A percentile compares a stretch with the other conserved stretches of the same genome.
Evolutionary conservation across 1,140 invertebrate genomes (phyloP).

Genomic region (Temnothorax nylanderi): DNA sequence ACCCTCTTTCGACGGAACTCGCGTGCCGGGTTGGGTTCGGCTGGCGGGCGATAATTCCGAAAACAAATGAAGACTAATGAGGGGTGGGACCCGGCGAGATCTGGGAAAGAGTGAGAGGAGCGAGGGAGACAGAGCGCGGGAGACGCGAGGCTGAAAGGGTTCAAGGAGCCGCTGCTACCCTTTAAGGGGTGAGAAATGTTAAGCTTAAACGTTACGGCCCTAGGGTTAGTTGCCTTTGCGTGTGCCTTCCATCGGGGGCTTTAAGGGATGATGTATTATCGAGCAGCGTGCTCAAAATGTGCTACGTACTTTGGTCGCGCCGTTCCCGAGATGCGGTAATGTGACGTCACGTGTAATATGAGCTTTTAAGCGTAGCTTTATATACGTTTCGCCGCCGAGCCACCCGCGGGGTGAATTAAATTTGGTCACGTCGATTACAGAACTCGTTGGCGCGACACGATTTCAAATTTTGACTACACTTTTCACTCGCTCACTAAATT

Average conservation of each 20-base stretch:
- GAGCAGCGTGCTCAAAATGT: constrained; percentile 80
- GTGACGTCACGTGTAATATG: constrained; percentile 63
- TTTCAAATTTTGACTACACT: constrained; percentile 14
- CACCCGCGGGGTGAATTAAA: constrained; percentile 47
- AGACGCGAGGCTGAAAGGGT: constrained; percentile 79
- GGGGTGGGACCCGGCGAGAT: constrained; percentile 77
- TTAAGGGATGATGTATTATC: constrained; percentile 85
- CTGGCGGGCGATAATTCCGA: constrained; percentile 84
- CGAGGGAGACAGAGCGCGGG: constrained; percentile 72
- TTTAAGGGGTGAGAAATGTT: constrained; percentile 85
- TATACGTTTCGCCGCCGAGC: constrained; percentile 46
- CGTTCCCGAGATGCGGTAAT: constrained; percentile 69
- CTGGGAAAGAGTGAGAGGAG: constrained; percentile 73
- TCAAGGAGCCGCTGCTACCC: constrained; percentile 82
- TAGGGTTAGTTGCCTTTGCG: constrained; percentile 82
- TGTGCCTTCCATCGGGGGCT: constrained; percentile 74
- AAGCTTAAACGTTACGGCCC: constrained; percentile 84
- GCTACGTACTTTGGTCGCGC: constrained; percentile 73
- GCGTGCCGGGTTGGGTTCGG: constrained; percentile 75
- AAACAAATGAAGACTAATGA: constrained; percentile 87
- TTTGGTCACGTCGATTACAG: constrained; percentile 58
- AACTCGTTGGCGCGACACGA: constrained; percentile 8
- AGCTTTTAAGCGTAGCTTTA: constrained; percentile 59
- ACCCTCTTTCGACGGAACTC: constrained; percentile 76
- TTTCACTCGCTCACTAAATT: neutral